Evolutionary conservation across 2,797 vertebrate species (phyloP).

Genomic region (Gallinago solitaria): DNA sequence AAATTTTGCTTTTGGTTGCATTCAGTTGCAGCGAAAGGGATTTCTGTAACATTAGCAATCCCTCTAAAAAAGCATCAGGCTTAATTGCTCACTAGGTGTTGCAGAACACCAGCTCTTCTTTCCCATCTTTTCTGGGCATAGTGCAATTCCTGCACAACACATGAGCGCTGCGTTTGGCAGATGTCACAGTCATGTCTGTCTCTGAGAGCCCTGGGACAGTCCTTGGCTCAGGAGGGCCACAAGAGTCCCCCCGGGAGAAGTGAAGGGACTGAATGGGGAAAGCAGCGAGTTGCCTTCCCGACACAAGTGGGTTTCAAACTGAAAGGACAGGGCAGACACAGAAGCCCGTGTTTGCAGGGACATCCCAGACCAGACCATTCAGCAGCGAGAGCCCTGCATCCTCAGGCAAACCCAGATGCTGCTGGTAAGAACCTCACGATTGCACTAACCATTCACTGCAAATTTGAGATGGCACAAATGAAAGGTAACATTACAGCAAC

Average conservation of each 20-base stretch:
- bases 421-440: neutral
- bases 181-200: fast-evolving
- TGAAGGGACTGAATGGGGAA: neutral
- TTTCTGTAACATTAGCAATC: neutral
- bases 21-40: neutral
- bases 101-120: neutral
- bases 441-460: neutral
- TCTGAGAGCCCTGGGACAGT: neutral
- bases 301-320: neutral
- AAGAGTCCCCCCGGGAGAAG: neutral
- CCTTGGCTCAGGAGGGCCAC: neutral
- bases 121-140: neutral
- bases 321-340: fast-evolving
- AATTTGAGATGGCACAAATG: neutral
- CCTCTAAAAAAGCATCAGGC: neutral
- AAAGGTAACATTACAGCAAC: neutral
- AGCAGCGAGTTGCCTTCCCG: neutral
- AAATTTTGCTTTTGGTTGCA: neutral
- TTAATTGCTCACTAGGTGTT: neutral
- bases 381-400: neutral
- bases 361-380: neutral
- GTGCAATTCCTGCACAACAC: neutral
- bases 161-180: fast-evolving
- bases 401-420: neutral
- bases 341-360: neutral